phyloP scores from a whole-genome alignment of 2,888 invertebrate species.

The Salpingus planirostris region DNA sequence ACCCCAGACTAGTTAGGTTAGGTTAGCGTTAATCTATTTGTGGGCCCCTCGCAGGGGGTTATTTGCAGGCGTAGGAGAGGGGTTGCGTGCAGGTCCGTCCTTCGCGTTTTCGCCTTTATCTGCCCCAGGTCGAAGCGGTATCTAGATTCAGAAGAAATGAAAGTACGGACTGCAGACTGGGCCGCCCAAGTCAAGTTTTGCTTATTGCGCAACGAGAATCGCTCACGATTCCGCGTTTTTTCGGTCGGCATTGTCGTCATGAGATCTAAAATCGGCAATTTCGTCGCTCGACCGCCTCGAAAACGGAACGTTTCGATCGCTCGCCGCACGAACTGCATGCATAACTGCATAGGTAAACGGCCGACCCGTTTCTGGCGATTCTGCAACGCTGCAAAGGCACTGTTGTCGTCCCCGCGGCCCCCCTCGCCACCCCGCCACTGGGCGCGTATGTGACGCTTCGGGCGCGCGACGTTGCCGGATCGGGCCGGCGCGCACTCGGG shows the following conservation, averaged over 20 bases:
- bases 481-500: slow-evolving; percentile 12
- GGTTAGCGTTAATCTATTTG: slow-evolving; percentile 16
- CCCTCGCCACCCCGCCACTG: no score
- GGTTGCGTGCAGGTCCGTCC: slow-evolving; percentile 8
- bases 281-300: no score
- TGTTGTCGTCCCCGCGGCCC: slow-evolving; percentile 10
- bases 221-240: slow-evolving; percentile 9
- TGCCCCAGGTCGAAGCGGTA: no score
- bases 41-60: slow-evolving; percentile 11
- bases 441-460: no score
- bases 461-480: slow-evolving; percentile 15
- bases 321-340: slow-evolving; percentile 7
- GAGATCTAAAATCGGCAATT: slow-evolving; percentile 5
- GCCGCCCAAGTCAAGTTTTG: no score
- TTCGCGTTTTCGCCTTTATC: no score
- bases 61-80: slow-evolving; percentile 6
- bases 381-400: slow-evolving; percentile 3
- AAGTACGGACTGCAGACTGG: no score
- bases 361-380: slow-evolving; percentile 10
- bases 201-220: no score
- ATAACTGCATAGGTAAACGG: slow-evolving; percentile 11
- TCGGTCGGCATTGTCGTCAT: slow-evolving; percentile 4
- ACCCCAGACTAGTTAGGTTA: slow-evolving; percentile 17
- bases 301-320: slow-evolving; percentile 7
- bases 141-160: no score